Evolutionary conservation across 2,888 invertebrate species (phyloP), one percentile per base, ranked within the genome.

Genomic region (Phyllotreta cruciferae): DNA sequence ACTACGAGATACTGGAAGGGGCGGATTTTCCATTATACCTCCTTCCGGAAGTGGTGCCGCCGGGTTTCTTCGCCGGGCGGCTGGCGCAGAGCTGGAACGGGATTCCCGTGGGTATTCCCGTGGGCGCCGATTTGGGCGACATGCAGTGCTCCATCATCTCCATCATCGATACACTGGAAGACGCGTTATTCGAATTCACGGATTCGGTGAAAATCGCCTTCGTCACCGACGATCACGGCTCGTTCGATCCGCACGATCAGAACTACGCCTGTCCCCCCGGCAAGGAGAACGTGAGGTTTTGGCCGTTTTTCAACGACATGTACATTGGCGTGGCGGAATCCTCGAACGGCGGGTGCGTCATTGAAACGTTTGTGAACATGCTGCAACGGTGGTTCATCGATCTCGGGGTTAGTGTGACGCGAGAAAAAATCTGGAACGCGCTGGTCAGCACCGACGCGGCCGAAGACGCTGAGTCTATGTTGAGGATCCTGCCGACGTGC

Each of bases 151-250:
- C 93, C 9, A 91, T 92, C 9, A 83, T 89, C 68, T 90, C 93
- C 11, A 88, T 91, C 24, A 80, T 92, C 13, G 87, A 89, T 72
- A 83, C 83, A 64, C 78, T 81, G 61, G 82, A 85, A 58, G 89
- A 90, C 77, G 88, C 90, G 68, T 90, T 93, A 39, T 80, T 94
- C 66, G 94, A 93, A 78, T 89, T 94, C 77, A 93, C 94, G 39
- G 94, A 94, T 5, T 93, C 93, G 4, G 92, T 93, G 24, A 94
- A 94, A 81, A 83, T 94, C 55, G 88, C 90, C 1, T 90, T 92
- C 76, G 85, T 90, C n/a, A 86, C 85, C 35, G 83, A 86, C 61
- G 80, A 80, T 24, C 86, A 85, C 65, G 1, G 1, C 24, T 24
- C 24, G 24, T 24, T 24, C 24, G 24, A 24, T 24, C 24, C 24